Conservation (phyloP, 2,888 invertebrate genomes). For the Acleris emargana region DNA sequence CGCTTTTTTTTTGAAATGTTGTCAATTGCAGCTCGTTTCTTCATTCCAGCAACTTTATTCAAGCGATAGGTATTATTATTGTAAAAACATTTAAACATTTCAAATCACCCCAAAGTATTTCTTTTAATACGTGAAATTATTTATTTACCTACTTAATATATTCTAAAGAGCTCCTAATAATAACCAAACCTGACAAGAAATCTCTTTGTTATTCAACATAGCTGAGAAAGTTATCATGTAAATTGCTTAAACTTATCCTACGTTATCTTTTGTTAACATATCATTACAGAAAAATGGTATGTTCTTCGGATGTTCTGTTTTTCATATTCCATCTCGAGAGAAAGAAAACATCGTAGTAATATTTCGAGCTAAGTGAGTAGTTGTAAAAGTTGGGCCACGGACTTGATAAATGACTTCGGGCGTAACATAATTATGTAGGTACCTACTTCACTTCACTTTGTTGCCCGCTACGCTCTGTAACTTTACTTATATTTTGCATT, state of each 20-base stretch:
- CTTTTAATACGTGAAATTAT: too few relatives aligned
- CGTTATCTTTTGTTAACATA: conserved; percentile 28
- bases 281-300: conserved; percentile 20
- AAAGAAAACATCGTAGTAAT: conserved; percentile 3
- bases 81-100: too few relatives aligned
- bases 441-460: conserved; percentile 16
- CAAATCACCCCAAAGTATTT: too few relatives aligned
- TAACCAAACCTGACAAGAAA: conserved; percentile 28
- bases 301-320: conserved; percentile 5
- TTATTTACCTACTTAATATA: too few relatives aligned
- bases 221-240: conserved; percentile 21
- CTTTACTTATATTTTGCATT: too few relatives aligned
- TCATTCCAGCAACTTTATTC: too few relatives aligned
- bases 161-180: conserved; percentile 9
- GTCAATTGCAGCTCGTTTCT: too few relatives aligned
- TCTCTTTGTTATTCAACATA: conserved; percentile 18
- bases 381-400: conserved; percentile 15
- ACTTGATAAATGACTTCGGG: conserved; percentile 15
- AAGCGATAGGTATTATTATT: too few relatives aligned
- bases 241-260: conserved; percentile 26
- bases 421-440: conserved; percentile 17
- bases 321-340: neutral
- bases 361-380: conserved; percentile 1
- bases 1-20: too few relatives aligned
- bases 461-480: neutral